Evolutionary conservation across 2,113 vertebrate species (phyloP).

Genomic region (Rhizomys pruinosus): DNA sequence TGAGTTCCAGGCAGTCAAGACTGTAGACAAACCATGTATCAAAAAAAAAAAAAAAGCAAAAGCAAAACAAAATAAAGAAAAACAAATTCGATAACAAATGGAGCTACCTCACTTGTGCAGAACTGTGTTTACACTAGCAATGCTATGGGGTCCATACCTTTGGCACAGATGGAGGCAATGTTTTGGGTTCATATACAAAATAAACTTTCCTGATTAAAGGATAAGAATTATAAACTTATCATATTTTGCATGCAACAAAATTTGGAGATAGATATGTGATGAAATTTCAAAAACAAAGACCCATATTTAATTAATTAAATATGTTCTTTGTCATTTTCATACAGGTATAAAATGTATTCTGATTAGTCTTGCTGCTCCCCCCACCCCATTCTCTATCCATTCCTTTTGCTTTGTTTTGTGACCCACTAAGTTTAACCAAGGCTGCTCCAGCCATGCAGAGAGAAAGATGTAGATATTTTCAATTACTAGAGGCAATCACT

Average conservation of each 20-base stretch:
- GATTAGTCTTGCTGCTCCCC: not conserved
- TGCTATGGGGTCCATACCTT: not conserved
- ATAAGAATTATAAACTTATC: not conserved
- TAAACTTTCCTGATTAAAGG: not conserved
- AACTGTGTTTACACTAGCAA: rapidly evolving
- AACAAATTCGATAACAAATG: not conserved
- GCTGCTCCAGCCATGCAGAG: too few relatives aligned
- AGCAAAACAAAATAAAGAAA: too few relatives aligned
- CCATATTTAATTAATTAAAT: too few relatives aligned
- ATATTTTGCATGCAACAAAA: not conserved
- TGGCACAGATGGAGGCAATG: too few relatives aligned
- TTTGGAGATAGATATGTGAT: not conserved
- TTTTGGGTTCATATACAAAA: not conserved
- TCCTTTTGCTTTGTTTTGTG: not conserved
- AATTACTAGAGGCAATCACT: not conserved
- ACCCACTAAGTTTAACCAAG: not conserved
- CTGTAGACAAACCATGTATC: too few relatives aligned
- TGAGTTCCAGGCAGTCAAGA: too few relatives aligned
- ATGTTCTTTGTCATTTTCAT: not conserved
- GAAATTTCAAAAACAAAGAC: not conserved
- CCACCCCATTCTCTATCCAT: not conserved
- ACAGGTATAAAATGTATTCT: not conserved
- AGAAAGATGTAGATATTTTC: not conserved
- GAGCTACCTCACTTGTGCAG: not conserved
- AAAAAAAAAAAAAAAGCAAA: too few relatives aligned